These are phyloP conservation scores for Globicephala melas DNA, from an alignment of 2,113 vertebrate species.

Conservation along the genomic window DNA sequence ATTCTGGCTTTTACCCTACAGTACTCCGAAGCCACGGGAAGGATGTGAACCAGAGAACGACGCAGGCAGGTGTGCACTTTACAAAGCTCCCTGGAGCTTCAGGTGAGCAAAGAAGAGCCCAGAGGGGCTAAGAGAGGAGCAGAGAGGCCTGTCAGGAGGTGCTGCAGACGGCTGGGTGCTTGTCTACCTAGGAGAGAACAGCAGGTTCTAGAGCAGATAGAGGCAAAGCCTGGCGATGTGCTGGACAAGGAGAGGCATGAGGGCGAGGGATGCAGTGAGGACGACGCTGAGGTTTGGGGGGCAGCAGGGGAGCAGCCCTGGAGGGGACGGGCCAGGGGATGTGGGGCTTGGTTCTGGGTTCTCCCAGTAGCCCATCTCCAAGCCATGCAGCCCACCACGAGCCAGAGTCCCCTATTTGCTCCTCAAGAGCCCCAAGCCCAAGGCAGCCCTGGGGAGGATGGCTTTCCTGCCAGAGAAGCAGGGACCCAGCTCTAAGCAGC, in stretches of 20 bases:
- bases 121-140: neutral
- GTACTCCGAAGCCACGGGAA: neutral
- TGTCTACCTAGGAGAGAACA: neutral
- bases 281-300: rapidly evolving
- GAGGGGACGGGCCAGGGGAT: neutral
- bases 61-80: neutral
- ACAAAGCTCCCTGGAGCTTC: neutral
- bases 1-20: neutral
- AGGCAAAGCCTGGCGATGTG: rapidly evolving
- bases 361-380: neutral
- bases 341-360: rapidly evolving
- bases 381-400: neutral
- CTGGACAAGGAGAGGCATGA: rapidly evolving
- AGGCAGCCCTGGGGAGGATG: neutral
- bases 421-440: neutral
- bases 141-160: neutral
- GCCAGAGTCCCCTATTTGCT: neutral
- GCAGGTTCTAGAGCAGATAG: neutral
- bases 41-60: neutral
- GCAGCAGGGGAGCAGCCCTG: neutral
- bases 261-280: neutral
- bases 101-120: neutral
- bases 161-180: neutral
- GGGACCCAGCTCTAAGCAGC: neutral
- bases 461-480: neutral